Conservation (phyloP, 2,888 invertebrate genomes). For the Eugnorisma glareosa region DNA sequence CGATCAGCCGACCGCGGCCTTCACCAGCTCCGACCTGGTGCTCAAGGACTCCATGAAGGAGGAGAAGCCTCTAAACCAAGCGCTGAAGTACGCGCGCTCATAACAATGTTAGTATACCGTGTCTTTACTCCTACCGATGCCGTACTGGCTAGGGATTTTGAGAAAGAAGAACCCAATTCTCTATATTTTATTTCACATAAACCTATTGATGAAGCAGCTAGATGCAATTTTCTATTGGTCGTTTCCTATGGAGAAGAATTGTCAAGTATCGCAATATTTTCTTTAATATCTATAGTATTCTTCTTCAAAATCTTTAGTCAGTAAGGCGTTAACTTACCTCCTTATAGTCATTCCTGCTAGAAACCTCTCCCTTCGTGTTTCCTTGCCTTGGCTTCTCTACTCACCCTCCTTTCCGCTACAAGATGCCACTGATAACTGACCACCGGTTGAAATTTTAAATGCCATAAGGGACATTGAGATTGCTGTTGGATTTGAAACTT, state of each 20-base stretch:
- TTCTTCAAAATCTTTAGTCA: constrained; percentile 50
- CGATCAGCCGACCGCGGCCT: constrained; percentile 61
- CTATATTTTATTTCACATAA: background rate
- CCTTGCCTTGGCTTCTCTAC: constrained; percentile 40
- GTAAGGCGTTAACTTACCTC: constrained; percentile 9
- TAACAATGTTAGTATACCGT: constrained; percentile 67
- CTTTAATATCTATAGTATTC: background rate
- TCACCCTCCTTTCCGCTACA: background rate
- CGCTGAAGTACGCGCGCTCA: constrained; percentile 84
- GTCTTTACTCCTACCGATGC: background rate
- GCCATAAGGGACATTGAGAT: background rate
- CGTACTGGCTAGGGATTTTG: constrained; percentile 32
- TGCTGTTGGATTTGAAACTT: background rate
- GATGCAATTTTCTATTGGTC: background rate
- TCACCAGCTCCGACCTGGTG: constrained; percentile 77
- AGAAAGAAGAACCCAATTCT: constrained; percentile 26
- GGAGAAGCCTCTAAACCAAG: constrained; percentile 84
- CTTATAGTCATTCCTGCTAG: constrained; percentile 35
- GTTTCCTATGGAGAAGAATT: background rate
- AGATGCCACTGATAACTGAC: background rate
- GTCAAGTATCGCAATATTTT: background rate
- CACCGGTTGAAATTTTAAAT: background rate
- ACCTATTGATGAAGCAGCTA: background rate
- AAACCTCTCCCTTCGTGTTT: constrained; percentile 19
- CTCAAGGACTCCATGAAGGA: constrained; percentile 84